Percentiles rank a stretch among this genome's conserved stretches.
Evolutionary conservation across 2,888 invertebrate species (phyloP).

Genomic region (Tiliacea citrago): DNA sequence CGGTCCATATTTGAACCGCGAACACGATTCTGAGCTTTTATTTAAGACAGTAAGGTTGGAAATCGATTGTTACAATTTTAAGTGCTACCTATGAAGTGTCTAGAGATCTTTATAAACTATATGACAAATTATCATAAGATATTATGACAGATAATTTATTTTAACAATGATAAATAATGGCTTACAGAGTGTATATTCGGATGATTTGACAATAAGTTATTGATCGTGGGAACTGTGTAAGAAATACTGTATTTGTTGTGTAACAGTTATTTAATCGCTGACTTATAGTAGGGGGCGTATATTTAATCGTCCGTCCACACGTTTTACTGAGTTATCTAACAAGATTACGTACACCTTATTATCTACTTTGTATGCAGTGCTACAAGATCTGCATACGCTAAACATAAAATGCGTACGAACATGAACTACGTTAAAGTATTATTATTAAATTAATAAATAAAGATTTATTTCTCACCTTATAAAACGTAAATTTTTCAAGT

Average conservation of each 20-base stretch:
- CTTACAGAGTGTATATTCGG: constrained; percentile 17
- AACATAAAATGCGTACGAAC: neutral
- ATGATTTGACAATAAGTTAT: constrained; percentile 47
- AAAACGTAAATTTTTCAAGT: too few species aligned
- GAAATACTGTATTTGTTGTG: constrained; percentile 38
- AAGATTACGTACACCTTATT: constrained; percentile 33
- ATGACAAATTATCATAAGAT: constrained; percentile 64
- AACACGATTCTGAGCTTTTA: constrained; percentile 18
- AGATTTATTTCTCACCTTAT: too few species aligned
- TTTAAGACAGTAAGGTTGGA: neutral
- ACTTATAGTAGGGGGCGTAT: constrained; percentile 13
- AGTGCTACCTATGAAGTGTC: constrained; percentile 38
- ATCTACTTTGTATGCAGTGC: constrained; percentile 23
- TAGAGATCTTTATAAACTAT: constrained; percentile 58
- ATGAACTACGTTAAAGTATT: too few species aligned
- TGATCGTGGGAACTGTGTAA: constrained; percentile 53
- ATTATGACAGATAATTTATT: constrained; percentile 57
- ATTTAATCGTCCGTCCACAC: constrained; percentile 29
- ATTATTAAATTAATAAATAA: too few species aligned
- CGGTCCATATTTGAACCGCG: neutral
- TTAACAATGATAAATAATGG: constrained; percentile 60
- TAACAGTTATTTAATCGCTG: constrained; percentile 39
- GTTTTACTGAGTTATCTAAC: constrained; percentile 45
- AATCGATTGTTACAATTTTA: constrained; percentile 8
- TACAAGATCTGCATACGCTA: constrained; percentile 9